A percentile compares a stretch with the other conserved stretches of the same genome.
Conservation (phyloP, 2,888 invertebrate genomes). For the Habrosyne pyritoides region DNA sequence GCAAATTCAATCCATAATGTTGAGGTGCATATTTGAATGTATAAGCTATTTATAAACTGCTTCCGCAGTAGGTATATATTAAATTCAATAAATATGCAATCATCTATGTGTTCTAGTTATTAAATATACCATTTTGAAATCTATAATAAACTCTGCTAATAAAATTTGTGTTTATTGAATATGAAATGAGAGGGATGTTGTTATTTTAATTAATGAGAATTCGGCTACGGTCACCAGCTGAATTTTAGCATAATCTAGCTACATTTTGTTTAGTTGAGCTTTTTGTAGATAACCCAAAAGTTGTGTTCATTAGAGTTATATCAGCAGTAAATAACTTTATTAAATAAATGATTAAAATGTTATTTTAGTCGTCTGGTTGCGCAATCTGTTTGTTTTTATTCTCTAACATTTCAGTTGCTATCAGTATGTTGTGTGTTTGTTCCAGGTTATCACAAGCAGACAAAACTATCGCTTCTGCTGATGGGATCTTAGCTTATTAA, state of each 20-base stretch:
- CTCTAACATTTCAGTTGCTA: constrained; percentile 33
- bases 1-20: neutral
- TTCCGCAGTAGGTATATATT: too few species aligned
- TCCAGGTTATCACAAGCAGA: constrained; percentile 49
- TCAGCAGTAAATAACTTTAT: constrained; percentile 9
- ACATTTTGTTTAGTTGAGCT: neutral
- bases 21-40: neutral
- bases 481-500: neutral
- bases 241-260: too few species aligned
- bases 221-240: too few species aligned
- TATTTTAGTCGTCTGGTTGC: constrained; percentile 15
- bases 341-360: constrained; percentile 18
- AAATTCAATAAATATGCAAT: too few species aligned
- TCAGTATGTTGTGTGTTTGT: constrained; percentile 43
- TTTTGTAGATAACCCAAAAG: neutral
- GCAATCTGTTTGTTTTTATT: constrained; percentile 39
- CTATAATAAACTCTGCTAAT: too few species aligned
- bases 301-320: neutral
- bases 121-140: neutral
- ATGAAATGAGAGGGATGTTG: too few species aligned
- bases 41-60: neutral
- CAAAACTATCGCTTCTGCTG: constrained; percentile 10
- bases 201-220: too few species aligned
- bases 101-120: neutral
- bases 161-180: neutral